Conservation (phyloP, 2,888 invertebrate species). For the Erebia palarica region DNA sequence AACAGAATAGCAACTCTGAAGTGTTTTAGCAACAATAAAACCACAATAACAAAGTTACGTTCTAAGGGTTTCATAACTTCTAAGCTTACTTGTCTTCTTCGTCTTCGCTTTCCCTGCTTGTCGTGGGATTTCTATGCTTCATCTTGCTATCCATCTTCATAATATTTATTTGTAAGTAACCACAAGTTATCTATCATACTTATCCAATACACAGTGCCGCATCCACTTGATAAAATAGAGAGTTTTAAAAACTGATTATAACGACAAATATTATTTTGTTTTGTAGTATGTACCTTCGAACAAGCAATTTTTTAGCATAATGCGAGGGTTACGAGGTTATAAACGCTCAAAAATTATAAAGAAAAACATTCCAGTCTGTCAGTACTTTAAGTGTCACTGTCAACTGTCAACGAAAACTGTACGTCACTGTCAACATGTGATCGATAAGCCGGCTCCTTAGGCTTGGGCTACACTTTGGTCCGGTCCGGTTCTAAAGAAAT, state of each 20-base stretch:
- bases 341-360: not conserved
- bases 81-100: conserved; percentile 67
- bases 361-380: not conserved
- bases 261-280: not conserved
- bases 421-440: not conserved
- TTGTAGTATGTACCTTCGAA: not conserved
- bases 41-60: not conserved
- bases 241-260: too few species aligned
- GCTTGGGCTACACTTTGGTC: too few species aligned
- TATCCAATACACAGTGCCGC: conserved; percentile 22
- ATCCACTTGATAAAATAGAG: not conserved
- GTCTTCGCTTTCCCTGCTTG: conserved; percentile 61
- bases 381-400: not conserved
- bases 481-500: too few species aligned
- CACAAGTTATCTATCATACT: conserved; percentile 33
- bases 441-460: not conserved
- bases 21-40: too few species aligned
- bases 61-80: not conserved
- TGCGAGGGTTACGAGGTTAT: conserved; percentile 1
- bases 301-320: not conserved
- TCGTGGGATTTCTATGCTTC: conserved; percentile 54
- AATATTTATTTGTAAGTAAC: conserved; percentile 43
- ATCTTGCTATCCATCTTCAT: conserved; percentile 65
- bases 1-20: too few species aligned
- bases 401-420: not conserved